Percentiles rank a stretch among this genome's conserved stretches.
Conservation (phyloP, 2,888 invertebrate genomes). For the Amiota communis region DNA sequence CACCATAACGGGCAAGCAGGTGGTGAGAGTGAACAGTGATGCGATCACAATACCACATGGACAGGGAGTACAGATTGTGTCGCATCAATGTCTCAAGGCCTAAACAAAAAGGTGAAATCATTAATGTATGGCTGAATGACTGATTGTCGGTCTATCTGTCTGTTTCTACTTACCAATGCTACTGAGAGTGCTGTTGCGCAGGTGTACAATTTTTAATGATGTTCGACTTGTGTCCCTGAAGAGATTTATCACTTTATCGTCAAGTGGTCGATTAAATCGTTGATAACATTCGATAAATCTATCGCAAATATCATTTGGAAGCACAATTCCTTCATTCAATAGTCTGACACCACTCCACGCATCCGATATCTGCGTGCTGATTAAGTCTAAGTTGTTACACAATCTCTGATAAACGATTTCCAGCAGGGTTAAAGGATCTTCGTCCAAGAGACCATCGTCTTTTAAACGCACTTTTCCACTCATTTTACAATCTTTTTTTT, state of each 20-base stretch:
- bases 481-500: conserved; percentile 54
- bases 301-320: conserved; percentile 83
- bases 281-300: conserved; percentile 73
- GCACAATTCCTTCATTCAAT: conserved; percentile 76
- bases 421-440: conserved; percentile 71
- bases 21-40: conserved; percentile 79
- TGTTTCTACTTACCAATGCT: conserved; percentile 76
- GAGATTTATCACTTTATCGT: conserved; percentile 81
- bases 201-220: conserved; percentile 79
- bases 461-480: conserved; percentile 73
- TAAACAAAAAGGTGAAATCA: conserved; percentile 30
- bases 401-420: conserved; percentile 72
- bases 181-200: conserved; percentile 82
- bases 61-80: conserved; percentile 83
- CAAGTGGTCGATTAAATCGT: conserved; percentile 74
- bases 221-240: conserved; percentile 81
- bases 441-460: conserved; percentile 71
- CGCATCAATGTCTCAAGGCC: conserved; percentile 79
- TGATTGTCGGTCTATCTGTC: not conserved
- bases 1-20: conserved; percentile 80
- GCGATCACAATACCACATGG: conserved; percentile 82
- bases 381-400: conserved; percentile 70
- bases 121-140: not conserved
- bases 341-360: conserved; percentile 62
- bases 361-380: conserved; percentile 54